Percentiles rank a stretch among this genome's conserved stretches.
Conservation (phyloP, 2,888 invertebrate genomes). For the Stenchaetothrips biformis region DNA sequence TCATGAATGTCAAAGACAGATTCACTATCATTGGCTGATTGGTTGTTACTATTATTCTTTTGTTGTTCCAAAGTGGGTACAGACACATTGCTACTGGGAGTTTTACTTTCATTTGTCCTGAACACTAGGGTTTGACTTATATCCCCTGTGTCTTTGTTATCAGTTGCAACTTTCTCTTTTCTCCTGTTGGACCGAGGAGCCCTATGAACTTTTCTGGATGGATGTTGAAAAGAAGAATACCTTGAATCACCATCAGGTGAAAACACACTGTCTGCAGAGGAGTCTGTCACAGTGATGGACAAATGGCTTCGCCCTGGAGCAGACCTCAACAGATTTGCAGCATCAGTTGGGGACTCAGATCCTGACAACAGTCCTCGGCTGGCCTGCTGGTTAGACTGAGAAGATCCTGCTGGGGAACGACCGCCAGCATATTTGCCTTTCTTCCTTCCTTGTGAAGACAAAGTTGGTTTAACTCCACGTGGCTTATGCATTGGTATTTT, state of each 20-base stretch:
- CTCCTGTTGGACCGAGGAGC: background rate
- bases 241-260: conserved; percentile 4
- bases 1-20: background rate
- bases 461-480: background rate
- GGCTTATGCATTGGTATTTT: background rate
- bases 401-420: background rate
- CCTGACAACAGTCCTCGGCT: too few species aligned
- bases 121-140: background rate
- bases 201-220: background rate
- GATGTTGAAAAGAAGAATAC: background rate
- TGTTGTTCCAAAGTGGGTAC: background rate
- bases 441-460: background rate
- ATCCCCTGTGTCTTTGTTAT: background rate
- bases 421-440: background rate
- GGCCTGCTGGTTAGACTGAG: background rate
- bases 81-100: background rate
- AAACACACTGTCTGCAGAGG: background rate
- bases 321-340: background rate
- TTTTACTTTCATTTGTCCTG: background rate
- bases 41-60: background rate
- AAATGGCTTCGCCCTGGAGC: background rate
- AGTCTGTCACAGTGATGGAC: background rate
- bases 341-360: background rate
- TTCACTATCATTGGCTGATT: background rate
- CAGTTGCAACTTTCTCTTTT: background rate